Evolutionary conservation across 2,113 vertebrate genomes (phyloP).

Genomic region (Ardeotis arabs): DNA sequence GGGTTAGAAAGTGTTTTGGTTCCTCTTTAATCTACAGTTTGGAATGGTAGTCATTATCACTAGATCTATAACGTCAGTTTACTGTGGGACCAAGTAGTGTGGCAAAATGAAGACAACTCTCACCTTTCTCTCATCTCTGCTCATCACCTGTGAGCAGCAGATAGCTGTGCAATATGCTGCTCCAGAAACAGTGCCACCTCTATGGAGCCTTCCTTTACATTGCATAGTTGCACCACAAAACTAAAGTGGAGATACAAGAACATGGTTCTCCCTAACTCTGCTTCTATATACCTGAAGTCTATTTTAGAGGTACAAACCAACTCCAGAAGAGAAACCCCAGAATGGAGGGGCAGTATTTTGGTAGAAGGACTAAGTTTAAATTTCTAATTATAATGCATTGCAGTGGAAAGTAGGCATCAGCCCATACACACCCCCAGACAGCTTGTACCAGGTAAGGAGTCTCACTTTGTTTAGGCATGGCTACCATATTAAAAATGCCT

Average conservation of each 20-base stretch:
- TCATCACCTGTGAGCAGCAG: not conserved
- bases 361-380: not conserved
- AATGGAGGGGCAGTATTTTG: not conserved
- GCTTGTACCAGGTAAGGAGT: not conserved
- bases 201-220: not conserved
- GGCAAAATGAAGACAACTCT: not conserved
- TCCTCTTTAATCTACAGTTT: not conserved
- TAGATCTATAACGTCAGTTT: not conserved
- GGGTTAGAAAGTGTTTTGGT: not conserved
- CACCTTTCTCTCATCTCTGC: not conserved
- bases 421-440: not conserved
- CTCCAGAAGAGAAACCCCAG: not conserved
- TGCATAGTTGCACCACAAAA: conserved; percentile 23
- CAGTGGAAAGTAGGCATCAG: not conserved
- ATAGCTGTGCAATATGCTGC: not conserved
- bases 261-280: not conserved
- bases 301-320: conserved; percentile 15
- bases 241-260: not conserved
- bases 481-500: not conserved
- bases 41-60: not conserved
- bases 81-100: not conserved
- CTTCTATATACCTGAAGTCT: not conserved
- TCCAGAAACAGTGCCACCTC: not conserved
- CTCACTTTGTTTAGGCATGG: not conserved
- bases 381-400: not conserved